Base-by-base conservation (phyloP, 2,888 invertebrate species). In the Margaritifera margaritifera region DNA sequence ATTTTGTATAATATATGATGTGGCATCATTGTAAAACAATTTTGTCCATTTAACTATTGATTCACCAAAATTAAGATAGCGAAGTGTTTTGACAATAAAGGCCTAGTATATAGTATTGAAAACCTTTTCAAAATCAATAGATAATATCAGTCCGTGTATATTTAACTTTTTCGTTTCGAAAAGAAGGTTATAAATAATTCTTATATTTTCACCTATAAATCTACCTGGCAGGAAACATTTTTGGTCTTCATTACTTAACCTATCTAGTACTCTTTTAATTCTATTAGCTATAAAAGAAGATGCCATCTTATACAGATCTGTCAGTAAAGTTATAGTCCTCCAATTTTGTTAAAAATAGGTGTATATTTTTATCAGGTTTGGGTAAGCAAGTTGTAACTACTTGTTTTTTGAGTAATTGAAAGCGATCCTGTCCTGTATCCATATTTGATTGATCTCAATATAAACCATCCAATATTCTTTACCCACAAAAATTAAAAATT, bases 81-180 rank as follows among this genome's bases (percentile, higher is more conserved):
- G 24, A 18, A 4, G 22, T 24, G 57, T 57, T 57, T 57, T 57
- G 25, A 1, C 3, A 57, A 57, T 57, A 57, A 57, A 8, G 5
- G 42, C 11, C 11, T 42, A 42, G 11, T 2, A 42, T n/a, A 15
- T 11, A 42, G 15, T 42, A 15, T 42, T 42, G 42, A 42, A 42
- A 42, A 15, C 42, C 11, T 15, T 42, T 15, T 42, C 42, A 4
- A 42, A 42, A 42, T 42, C 15, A 42, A 42, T 42, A 42, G 42
- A 42, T 42, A 8, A 11, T 42, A 42, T 42, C 15, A 42, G 42
- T 11, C 2, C 15, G 42, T 2, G 15, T 42, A 2, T 42, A 42
- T 62, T 25, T 22, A 52, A 25, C 42, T 62, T 18, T 62, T 22
- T 62, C 25, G 62, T 52, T 24, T 62, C 62, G 50, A 51, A 62